A percentile compares a stretch with the other conserved stretches of the same genome.
Conservation (phyloP, 1,140 invertebrate species). For the Drosophila bocki region DNA sequence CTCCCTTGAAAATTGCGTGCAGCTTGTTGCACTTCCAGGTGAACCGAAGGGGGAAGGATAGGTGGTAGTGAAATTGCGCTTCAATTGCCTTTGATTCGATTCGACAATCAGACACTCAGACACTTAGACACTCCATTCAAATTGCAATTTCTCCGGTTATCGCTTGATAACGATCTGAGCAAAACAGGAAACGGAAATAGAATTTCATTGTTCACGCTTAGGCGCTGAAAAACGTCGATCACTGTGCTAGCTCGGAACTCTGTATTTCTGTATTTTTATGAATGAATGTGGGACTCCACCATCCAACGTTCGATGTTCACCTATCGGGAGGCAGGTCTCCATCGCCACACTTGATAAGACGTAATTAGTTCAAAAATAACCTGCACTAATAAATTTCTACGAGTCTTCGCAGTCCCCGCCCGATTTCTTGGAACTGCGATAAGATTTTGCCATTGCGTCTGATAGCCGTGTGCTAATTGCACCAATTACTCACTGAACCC, state of each 20-base stretch:
- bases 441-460: slow-evolving; percentile 29
- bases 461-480: slow-evolving; percentile 5
- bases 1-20: slow-evolving; percentile 49
- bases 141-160: slow-evolving; percentile 39
- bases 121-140: slow-evolving; percentile 32
- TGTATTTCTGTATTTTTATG: slow-evolving; percentile 32
- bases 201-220: slow-evolving; percentile 19
- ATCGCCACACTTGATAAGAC: slow-evolving; percentile 37
- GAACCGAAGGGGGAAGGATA: slow-evolving; percentile 4
- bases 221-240: slow-evolving; percentile 8
- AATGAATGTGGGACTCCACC: slow-evolving; percentile 22
- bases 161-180: slow-evolving; percentile 36
- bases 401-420: slow-evolving; percentile 27
- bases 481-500: slow-evolving; percentile 24
- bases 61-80: slow-evolving; percentile 29
- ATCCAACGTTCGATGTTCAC: neutral
- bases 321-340: neutral
- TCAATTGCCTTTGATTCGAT: slow-evolving; percentile 49
- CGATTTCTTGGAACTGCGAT: slow-evolving; percentile 69
- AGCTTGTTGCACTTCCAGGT: slow-evolving; percentile 42
- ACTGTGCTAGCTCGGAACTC: neutral
- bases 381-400: slow-evolving; percentile 72
- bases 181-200: slow-evolving; percentile 43
- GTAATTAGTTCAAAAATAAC: slow-evolving; percentile 59
- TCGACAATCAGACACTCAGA: slow-evolving; percentile 40